Evolutionary conservation across 2,888 invertebrate species (phyloP), one percentile per base, ranked within the genome.

Genomic region (Conops quadrifasciatus): DNA sequence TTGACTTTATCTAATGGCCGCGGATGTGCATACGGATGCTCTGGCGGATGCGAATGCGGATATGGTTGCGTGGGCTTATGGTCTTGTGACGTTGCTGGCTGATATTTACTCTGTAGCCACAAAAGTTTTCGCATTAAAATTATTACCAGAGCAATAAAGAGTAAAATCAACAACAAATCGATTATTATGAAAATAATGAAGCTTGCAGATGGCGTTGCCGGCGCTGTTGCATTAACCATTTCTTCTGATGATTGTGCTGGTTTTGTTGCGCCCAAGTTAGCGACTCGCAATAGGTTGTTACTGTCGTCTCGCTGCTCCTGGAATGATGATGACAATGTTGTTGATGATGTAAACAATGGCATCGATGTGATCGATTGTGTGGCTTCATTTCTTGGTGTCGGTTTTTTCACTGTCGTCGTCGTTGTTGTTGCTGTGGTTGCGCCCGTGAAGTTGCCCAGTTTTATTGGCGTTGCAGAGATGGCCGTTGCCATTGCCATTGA

Each of bases 91-190:
- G 5, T 36, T 9, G 36, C 9, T 36, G 36, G 59, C 21, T 73
- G 72, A 80, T 83, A 82, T 76, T 90, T 90, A 72, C 88, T 88
- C 72, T 88, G 88, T 75, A 90, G 85, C 78, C 89, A 88, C 75
- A 89, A 86, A 76, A 92, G 84, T 72, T 91, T 88, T 76, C 88
- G 87, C 72, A 91, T 88, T 30, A 93, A 90, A 78, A 90, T 91
- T 77, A 90, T 86, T 75, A 92, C 91, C 68, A 94, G 87, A 67
- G 92, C 89, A 58, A 90, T 85, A 80, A 93, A 92, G 63, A 94
- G 88, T 47, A 89, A 82, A 51, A 91, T 87, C 79, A 94, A 90
- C 71, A 93, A 88, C 43, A 89, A 88, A 76, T 91, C 90, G 71
- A 92, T 92, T 66, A 89, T 90, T 72, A 81, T 74, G 79, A 84